phyloP scores from a whole-genome alignment of 2,113 vertebrate species.

The Apteryx mantelli region DNA sequence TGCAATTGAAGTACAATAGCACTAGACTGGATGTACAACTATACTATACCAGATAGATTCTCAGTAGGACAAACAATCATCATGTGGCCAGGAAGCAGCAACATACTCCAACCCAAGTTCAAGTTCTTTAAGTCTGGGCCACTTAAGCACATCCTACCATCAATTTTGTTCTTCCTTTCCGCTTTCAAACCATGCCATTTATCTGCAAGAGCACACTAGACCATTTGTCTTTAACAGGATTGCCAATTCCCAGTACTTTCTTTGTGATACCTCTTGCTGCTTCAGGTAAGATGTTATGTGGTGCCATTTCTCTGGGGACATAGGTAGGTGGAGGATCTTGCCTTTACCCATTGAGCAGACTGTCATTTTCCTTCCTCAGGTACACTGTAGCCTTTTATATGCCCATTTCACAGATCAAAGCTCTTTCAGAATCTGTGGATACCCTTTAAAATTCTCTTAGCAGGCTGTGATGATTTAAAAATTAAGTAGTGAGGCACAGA shows the following conservation, averaged over 20 bases:
- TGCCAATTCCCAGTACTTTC: background rate
- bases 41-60: background rate
- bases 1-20: background rate
- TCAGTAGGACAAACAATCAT: background rate
- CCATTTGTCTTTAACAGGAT: background rate
- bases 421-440: background rate
- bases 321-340: background rate
- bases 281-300: background rate
- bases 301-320: background rate
- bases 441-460: background rate
- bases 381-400: background rate
- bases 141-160: background rate
- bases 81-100: background rate
- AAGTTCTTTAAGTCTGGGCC: background rate
- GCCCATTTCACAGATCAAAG: background rate
- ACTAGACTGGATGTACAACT: background rate
- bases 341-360: background rate
- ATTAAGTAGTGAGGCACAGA: background rate
- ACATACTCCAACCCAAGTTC: background rate
- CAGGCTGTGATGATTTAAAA: background rate
- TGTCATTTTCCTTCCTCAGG: background rate
- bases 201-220: background rate
- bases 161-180: background rate
- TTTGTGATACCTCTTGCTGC: background rate
- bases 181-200: background rate